Percentiles rank a stretch among this genome's conserved stretches.
Conservation (phyloP, 2,113 vertebrate genomes). For the Misgurnus anguillicaudatus region DNA sequence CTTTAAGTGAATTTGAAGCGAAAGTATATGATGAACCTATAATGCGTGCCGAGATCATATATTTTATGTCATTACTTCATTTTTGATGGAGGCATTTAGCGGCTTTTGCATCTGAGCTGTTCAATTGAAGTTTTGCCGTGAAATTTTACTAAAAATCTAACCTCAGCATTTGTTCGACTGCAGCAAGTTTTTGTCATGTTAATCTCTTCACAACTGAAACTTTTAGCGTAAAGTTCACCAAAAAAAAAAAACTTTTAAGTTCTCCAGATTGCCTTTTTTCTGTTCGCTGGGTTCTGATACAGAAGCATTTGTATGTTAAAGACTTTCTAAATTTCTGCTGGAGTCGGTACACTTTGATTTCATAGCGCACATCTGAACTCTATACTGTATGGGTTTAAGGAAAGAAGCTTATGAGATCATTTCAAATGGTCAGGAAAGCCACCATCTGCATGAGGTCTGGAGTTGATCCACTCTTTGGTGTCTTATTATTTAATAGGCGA, state of each 20-base stretch:
- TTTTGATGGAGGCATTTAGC: too few relatives aligned
- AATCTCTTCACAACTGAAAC: too few relatives aligned
- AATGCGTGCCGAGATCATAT: too few relatives aligned
- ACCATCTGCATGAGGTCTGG: slow-evolving; percentile 4
- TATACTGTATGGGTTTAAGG: slow-evolving; percentile 20
- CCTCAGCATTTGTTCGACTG: too few relatives aligned
- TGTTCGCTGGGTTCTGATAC: slow-evolving; percentile 67
- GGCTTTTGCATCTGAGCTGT: too few relatives aligned
- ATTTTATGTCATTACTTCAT: too few relatives aligned
- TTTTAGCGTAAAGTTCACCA: not conserved
- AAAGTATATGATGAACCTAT: too few relatives aligned
- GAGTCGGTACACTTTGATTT: slow-evolving; percentile 60
- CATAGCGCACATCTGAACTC: slow-evolving; percentile 36
- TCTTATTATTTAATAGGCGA: slow-evolving; percentile 11
- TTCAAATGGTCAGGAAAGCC: slow-evolving; percentile 26
- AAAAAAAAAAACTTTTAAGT: not conserved
- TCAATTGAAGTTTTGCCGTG: too few relatives aligned
- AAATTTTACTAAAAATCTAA: too few relatives aligned
- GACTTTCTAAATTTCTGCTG: slow-evolving; percentile 60
- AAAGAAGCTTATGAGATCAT: slow-evolving; percentile 48
- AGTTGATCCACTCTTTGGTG: not conserved
- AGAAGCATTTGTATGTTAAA: slow-evolving; percentile 62
- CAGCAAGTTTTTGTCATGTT: too few relatives aligned
- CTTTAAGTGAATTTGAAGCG: too few relatives aligned
- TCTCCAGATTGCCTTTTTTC: slow-evolving; percentile 31